Percentiles rank a stretch among this genome's conserved stretches.
These are phyloP conservation scores for Tinamus guttatus DNA, from an alignment of 2,113 vertebrate species.

Conservation along the genomic window DNA sequence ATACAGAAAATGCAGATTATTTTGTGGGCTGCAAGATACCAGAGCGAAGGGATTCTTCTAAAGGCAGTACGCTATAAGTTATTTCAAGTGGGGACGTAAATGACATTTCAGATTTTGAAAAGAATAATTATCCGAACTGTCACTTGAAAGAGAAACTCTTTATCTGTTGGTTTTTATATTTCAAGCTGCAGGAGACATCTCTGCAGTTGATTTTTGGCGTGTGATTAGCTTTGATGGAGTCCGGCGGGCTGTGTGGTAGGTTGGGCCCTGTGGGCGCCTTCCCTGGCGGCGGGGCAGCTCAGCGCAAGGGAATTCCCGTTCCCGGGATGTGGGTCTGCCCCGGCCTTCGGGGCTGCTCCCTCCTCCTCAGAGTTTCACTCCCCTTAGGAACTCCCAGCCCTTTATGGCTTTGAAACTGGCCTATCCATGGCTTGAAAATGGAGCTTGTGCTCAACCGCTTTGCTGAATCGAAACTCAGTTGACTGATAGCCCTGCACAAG, in stretches of 20 bases:
- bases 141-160: not conserved
- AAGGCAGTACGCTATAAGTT: not conserved
- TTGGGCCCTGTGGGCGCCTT: no score
- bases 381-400: no score
- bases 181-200: not conserved
- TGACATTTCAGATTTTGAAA: constrained; percentile 25
- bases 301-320: accelerated
- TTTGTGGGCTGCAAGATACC: not conserved
- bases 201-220: not conserved
- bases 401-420: not conserved
- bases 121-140: constrained; percentile 25
- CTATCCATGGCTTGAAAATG: accelerated
- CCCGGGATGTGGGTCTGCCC: not conserved
- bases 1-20: not conserved
- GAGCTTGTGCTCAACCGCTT: not conserved
- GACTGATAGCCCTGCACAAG: not conserved
- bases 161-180: not conserved
- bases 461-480: not conserved
- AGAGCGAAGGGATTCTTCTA: not conserved
- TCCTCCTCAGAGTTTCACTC: accelerated
- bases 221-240: not conserved
- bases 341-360: accelerated
- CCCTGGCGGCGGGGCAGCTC: no score
- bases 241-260: no score
- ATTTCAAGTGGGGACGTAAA: not conserved